Evolutionary conservation across 2,888 invertebrate species (phyloP).

Genomic region (Arge pagana): DNA sequence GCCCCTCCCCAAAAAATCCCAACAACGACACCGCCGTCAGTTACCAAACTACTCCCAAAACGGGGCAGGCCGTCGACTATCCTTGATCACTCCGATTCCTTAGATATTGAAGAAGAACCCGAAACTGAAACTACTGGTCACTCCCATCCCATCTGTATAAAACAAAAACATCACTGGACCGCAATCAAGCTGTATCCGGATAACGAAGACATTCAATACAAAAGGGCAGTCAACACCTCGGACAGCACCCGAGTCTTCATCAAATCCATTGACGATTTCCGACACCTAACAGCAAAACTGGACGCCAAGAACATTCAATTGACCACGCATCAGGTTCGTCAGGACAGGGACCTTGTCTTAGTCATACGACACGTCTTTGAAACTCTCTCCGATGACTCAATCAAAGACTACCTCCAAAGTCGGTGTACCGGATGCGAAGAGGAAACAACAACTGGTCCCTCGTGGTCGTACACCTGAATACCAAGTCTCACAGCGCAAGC

Average conservation of each 20-base stretch:
- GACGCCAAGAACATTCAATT: background rate
- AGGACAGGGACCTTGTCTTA: background rate
- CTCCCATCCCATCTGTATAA: no score
- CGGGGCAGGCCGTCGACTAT: no score
- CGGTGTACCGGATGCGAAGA: background rate
- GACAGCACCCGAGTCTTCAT: background rate
- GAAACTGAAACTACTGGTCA: no score
- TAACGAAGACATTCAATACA: background rate
- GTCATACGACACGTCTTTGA: background rate
- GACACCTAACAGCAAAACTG: background rate
- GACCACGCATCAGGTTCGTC: background rate
- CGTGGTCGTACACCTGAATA: no score
- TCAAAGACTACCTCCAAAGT: background rate
- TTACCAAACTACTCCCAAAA: no score
- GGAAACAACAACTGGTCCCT: background rate
- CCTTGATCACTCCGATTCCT: no score
- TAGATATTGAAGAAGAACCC: no score
- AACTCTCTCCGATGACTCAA: background rate
- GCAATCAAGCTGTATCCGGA: background rate
- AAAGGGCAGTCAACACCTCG: background rate
- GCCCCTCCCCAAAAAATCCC: no score
- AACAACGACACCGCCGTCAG: no score
- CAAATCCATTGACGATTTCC: background rate
- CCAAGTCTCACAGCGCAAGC: no score
- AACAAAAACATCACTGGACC: background rate